Base-by-base conservation (phyloP, 2,888 invertebrate genomes). In the Penaeus monodon region DNA sequence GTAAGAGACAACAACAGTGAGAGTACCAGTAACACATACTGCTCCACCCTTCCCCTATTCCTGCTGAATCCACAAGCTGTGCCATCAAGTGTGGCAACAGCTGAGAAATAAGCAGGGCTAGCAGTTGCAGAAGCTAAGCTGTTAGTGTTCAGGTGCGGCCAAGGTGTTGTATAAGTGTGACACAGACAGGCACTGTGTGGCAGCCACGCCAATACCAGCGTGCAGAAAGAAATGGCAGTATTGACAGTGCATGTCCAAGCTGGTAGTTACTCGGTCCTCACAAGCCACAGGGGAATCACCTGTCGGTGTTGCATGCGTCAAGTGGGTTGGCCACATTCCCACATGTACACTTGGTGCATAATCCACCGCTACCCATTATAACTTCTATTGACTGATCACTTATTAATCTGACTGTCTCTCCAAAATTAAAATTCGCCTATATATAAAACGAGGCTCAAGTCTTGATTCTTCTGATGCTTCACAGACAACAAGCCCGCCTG, bases 111-210 rank as follows among this genome's bases (percentile, higher is more conserved):
- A 57, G 57, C 57, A 57, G 57, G 57, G 57, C 57, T 57, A 57
- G 57, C 57, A 20, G 57, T 57, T 57, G 57, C 57, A 68, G 79
- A 77, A 79, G 82, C 86, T 49, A 78, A 79, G 83, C 80, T 80
- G 57, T 80, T 27, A 78, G 33, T 85, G 85, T 85, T 85, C 57
- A 49, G 81, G 73, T 33, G 57, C 70, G 73, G 81, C 81, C 81
- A 82, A 82, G 80, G 86, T 86, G 86, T 86, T 57, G 79, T 86
- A 63, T 83, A 70, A 86, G 78, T 83, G 82, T 83, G 86, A 83
- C 83, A 86, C 86, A 86, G 86, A 83, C 86, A 86, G 77, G 86
- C 86, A 86, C 86, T 81, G 81, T 83, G 83, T 86, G 86, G 86
- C 83, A 77, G 82, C 79, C 86, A 80, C 64, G 85, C 85, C 85